Evolutionary conservation across 37 sponge, comb jelly and placozoan species (phyloP), one percentile per base, ranked within the genome.

Genomic region (Halichondria panicea): DNA sequence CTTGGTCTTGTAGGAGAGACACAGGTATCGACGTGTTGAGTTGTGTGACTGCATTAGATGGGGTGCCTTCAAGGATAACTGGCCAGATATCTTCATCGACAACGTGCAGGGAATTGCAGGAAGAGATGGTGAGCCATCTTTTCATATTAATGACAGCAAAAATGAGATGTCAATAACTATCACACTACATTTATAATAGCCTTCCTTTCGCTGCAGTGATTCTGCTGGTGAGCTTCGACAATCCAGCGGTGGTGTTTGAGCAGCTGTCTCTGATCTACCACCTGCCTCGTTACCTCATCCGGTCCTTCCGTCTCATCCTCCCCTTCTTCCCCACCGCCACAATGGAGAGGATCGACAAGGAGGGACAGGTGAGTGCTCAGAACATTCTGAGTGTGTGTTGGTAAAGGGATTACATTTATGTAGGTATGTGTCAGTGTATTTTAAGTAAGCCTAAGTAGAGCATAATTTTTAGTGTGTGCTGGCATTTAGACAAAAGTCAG

Each of bases 261-360:
- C 93, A 95, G 85, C 81, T 95, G 22, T 88, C 96, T 33, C 66
- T 95, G 43, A 77, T 95, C 55, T 95, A 95, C 89, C 34, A 86
- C 32, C 77, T 95, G 1, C 96, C 96, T 58, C 76, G 94, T 80
- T 95, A 95, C 72, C 82, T 95, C 2, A 79, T 89, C 33, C 66
- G 88, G 13, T 95, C 96, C 35, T 92, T 95, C 70, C 58, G 86
- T 28, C 77, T 95, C 50, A 95, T 95, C 58, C 80, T 95, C 1
- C 96, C 96, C 2, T 92, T 85, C 84, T 95, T 95, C 81, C 89
- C 96, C 35, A 95, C 96, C 2, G 93, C 82, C 8, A 95, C 96
- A 19, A 95, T 95, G 96, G 96, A 95, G 82, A 80, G 93, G 42
- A 75, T 95, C 7, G 96, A 95, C 74, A 68, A 63, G 19, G 96